Conservation (phyloP, 2,113 vertebrate species). For the Neotragus moschatus region DNA sequence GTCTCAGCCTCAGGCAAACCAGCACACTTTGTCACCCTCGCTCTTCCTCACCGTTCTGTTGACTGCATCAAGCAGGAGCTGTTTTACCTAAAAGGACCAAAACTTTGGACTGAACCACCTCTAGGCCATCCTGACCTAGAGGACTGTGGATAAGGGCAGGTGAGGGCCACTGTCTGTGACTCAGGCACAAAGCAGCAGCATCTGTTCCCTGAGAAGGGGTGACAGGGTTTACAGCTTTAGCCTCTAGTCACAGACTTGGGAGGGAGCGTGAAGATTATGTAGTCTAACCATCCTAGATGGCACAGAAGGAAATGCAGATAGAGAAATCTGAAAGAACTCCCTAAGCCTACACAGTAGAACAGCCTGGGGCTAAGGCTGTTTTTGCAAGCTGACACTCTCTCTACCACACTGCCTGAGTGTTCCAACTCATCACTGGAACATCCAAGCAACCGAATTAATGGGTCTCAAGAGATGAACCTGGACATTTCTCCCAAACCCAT, state of each 20-base stretch:
- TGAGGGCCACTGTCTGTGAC: background rate
- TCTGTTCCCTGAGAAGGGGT: background rate
- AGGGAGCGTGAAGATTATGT: background rate
- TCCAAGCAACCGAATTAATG: slow-evolving; percentile 19
- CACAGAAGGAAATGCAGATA: background rate
- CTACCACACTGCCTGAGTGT: background rate
- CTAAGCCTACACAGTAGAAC: background rate
- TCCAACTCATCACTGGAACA: background rate
- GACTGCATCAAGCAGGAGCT: background rate
- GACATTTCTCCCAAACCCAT: background rate
- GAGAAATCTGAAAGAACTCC: background rate
- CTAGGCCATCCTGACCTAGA: background rate
- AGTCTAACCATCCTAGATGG: background rate
- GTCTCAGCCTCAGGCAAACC: background rate
- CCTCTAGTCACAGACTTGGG: background rate
- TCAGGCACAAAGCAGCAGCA: background rate
- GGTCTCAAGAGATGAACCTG: slow-evolving; percentile 16
- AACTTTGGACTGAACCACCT: background rate
- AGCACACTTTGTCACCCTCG: background rate
- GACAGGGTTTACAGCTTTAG: background rate
- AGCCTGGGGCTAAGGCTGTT: background rate
- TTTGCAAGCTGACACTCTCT: background rate
- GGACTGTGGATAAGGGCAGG: background rate
- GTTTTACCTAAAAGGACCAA: background rate
- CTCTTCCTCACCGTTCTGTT: background rate